These are phyloP conservation scores for Podocnemis expansa DNA, from an alignment of 2,113 vertebrate genomes.

Conservation along the genomic window DNA sequence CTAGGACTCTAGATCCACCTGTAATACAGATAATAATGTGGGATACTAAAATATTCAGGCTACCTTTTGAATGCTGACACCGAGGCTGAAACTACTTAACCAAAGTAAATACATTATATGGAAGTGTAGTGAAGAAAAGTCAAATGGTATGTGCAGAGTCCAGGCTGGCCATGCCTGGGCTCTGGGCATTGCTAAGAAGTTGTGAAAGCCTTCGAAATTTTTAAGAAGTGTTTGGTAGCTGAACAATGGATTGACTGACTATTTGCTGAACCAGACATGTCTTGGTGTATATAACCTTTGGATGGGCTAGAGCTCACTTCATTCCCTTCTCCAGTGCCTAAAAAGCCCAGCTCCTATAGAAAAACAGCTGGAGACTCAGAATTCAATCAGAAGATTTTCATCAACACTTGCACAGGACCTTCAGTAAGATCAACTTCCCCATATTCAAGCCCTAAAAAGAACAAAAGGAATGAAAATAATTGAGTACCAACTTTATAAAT, in stretches of 20 bases:
- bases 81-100: not conserved
- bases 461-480: too few species aligned
- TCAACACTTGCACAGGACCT: too few species aligned
- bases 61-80: not conserved
- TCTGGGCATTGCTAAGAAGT: not conserved
- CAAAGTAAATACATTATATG: not conserved
- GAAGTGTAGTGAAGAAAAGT: not conserved
- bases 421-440: too few species aligned
- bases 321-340: too few species aligned
- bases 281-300: too few species aligned
- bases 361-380: too few species aligned
- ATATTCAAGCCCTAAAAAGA: too few species aligned
- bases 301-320: too few species aligned
- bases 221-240: not conserved
- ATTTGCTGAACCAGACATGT: not conserved
- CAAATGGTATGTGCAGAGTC: not conserved
- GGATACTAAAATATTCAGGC: not conserved
- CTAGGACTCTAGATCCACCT: not conserved
- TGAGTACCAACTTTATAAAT: too few species aligned
- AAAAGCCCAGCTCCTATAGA: too few species aligned
- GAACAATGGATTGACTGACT: not conserved
- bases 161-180: fast-evolving
- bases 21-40: not conserved
- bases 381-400: too few species aligned
- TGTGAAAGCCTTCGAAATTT: not conserved